Percentiles rank a stretch among this genome's conserved stretches.
Evolutionary conservation across 2,113 vertebrate genomes (phyloP).

Genomic region (Mormyrus lacerda): DNA sequence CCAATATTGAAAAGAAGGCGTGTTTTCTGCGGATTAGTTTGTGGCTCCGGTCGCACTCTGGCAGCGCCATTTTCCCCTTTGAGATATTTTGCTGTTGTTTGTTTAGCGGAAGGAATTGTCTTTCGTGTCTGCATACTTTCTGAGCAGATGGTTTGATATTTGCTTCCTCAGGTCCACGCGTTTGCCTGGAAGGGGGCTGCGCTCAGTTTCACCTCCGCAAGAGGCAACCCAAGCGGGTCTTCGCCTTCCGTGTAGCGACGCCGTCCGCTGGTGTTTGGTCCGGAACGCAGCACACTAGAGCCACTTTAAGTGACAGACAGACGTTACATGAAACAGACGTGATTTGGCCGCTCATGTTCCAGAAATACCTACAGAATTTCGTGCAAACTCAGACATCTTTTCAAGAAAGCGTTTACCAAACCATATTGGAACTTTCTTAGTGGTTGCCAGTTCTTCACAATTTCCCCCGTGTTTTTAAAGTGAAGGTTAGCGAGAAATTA

Average conservation of each 20-base stretch:
- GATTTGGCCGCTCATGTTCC: background rate
- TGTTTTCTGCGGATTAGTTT: constrained; percentile 12
- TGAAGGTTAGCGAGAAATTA: background rate
- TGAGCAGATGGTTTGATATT: constrained; percentile 23
- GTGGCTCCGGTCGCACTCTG: constrained; percentile 3
- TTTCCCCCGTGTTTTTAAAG: background rate
- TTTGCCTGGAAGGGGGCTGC: constrained; percentile 4
- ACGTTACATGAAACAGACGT: background rate
- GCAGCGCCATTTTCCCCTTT: background rate
- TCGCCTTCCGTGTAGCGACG: background rate
- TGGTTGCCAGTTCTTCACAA: background rate
- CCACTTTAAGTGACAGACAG: background rate
- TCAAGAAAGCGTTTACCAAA: background rate
- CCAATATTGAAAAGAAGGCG: background rate
- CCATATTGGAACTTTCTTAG: background rate
- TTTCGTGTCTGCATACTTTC: constrained; percentile 15
- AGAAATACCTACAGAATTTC: background rate
- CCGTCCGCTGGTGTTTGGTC: background rate
- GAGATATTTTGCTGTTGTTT: constrained; percentile 23
- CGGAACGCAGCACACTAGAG: background rate
- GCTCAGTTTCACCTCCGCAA: background rate
- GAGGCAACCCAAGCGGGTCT: background rate
- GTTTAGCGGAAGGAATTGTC: constrained; percentile 16
- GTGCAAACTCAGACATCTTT: background rate
- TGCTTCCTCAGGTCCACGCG: constrained; percentile 4